Conservation (phyloP, 2,888 invertebrate genomes). For the Brenthis ino region DNA sequence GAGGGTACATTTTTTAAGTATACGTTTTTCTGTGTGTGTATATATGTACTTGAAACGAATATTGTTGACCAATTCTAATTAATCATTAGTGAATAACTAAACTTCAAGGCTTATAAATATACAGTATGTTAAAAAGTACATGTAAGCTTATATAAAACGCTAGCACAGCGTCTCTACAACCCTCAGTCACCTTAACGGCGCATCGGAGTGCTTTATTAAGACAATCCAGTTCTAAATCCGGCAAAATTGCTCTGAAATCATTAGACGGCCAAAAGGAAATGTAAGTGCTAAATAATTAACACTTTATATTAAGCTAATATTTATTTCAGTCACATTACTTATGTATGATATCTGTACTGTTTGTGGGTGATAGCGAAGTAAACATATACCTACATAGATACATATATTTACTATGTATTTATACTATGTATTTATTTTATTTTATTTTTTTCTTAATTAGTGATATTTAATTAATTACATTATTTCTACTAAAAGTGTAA, state of each 20-base stretch:
- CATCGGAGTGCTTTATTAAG: conserved; percentile 41
- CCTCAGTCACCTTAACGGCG: conserved; percentile 35
- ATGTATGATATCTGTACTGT: not conserved
- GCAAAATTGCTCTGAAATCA: conserved; percentile 30
- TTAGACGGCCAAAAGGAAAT: conserved; percentile 21
- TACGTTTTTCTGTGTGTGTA: too few relatives aligned
- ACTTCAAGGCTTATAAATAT: too few relatives aligned
- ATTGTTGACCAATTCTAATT: too few relatives aligned
- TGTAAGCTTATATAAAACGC: conserved; percentile 12
- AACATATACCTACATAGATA: not conserved
- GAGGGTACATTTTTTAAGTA: too few relatives aligned
- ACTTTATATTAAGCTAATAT: conserved; percentile 19
- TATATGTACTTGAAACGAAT: too few relatives aligned
- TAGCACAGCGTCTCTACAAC: conserved; percentile 23
- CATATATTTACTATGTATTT: too few relatives aligned
- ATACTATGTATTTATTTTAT: too few relatives aligned
- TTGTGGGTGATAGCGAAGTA: not conserved
- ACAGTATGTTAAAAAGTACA: not conserved
- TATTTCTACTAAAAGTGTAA: too few relatives aligned
- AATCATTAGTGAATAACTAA: too few relatives aligned
- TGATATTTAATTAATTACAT: too few relatives aligned
- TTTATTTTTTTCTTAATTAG: too few relatives aligned
- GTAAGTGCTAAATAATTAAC: conserved; percentile 23
- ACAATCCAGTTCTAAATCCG: conserved; percentile 39
- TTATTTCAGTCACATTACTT: conserved; percentile 18